These are phyloP conservation scores for Mesorhabditis sp. DNA, from an alignment of 2,888 invertebrate genomes.

Conservation along the genomic window DNA sequence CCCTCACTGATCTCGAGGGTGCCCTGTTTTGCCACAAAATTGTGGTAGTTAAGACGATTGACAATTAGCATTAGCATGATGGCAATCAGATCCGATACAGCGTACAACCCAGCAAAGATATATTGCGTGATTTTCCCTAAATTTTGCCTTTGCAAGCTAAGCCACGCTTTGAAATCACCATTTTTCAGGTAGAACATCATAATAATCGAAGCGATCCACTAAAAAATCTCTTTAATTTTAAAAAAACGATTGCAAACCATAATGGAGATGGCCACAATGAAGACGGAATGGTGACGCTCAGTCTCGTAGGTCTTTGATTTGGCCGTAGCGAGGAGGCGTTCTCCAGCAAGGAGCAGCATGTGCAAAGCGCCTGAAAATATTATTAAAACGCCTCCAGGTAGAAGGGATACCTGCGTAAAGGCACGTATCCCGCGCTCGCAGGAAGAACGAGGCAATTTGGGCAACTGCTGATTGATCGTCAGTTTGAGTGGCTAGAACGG, in stretches of 20 bases:
- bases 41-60: neutral
- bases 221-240: neutral
- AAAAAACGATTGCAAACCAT: neutral
- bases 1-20: neutral
- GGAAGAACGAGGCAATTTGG: neutral
- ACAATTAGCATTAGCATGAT: neutral
- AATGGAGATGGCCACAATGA: neutral
- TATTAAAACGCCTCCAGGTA: neutral
- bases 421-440: conserved; percentile 2
- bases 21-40: neutral
- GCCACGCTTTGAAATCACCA: neutral
- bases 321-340: conserved; percentile 3
- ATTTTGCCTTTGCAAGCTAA: neutral
- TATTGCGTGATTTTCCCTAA: conserved; percentile 4
- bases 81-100: neutral
- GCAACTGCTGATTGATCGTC: too few relatives aligned
- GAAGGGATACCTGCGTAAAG: neutral
- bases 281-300: neutral
- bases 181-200: conserved; percentile 4
- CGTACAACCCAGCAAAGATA: neutral
- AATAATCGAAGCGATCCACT: conserved; percentile 4
- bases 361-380: conserved; percentile 1
- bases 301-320: conserved; percentile 3
- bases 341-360: neutral
- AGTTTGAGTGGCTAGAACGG: neutral